Conservation (phyloP, 2,797 vertebrate genomes). For the Saxicola maurus region DNA sequence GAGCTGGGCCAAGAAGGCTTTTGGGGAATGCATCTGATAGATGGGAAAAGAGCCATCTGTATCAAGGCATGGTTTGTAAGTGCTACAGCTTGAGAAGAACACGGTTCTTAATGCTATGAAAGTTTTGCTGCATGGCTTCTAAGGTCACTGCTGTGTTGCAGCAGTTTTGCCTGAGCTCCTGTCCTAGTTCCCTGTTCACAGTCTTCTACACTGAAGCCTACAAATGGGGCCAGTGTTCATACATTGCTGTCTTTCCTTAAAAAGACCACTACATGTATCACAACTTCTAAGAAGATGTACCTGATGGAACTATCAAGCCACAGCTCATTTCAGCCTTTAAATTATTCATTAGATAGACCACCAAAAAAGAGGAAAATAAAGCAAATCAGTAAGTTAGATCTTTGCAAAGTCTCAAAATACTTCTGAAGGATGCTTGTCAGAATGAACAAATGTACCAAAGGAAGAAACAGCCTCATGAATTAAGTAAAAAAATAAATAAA, state of each 20-base stretch:
- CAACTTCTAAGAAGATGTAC: not conserved
- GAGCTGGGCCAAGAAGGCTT: not conserved
- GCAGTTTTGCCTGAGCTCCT: not conserved
- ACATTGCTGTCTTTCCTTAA: not conserved
- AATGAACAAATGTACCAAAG: not conserved
- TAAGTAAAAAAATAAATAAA: conserved; percentile 51
- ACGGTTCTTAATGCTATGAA: not conserved
- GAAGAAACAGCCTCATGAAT: conserved; percentile 36
- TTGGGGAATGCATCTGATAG: accelerated
- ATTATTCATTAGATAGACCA: not conserved
- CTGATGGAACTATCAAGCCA: not conserved
- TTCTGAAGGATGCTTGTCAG: conserved; percentile 5
- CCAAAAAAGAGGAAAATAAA: not conserved
- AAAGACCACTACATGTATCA: not conserved
- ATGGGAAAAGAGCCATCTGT: not conserved
- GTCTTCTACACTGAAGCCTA: not conserved
- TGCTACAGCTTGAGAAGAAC: not conserved
- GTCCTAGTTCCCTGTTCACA: not conserved
- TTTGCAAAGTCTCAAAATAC: not conserved
- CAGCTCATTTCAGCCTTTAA: not conserved
- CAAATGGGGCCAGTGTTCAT: not conserved
- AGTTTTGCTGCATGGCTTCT: not conserved
- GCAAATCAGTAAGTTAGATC: not conserved
- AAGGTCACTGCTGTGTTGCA: not conserved
- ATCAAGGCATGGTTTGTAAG: not conserved